Base-by-base conservation (phyloP, 2,888 invertebrate species). In the Cybosia mesomella region DNA sequence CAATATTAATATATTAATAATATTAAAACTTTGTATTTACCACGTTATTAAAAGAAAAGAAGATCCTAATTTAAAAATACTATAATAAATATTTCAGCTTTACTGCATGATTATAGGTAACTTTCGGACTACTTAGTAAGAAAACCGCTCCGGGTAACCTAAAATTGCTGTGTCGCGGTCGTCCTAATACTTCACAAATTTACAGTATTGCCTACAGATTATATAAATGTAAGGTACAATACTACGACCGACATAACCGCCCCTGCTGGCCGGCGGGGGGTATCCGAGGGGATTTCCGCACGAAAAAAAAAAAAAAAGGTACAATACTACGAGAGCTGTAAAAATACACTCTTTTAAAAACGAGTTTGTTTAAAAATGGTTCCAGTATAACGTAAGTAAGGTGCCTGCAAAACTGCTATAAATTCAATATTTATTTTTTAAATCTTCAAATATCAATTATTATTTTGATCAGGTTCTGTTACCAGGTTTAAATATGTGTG, bases 301-400 rank as follows among this genome's bases (percentile, higher is more conserved):
- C n/a, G n/a, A n/a, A n/a, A n/a, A n/a, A n/a, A n/a, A n/a, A n/a
- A n/a, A n/a, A n/a, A n/a, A n/a, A 57, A 57, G 28, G 28, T 32
- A 57, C 28, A 28, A 34, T 34, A 10, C 8, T 34, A 34, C 10
- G 9, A 8, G 34, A 34, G 9, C 34, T 9, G 10, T 34, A 34
- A 34, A 34, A 57, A 32, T 57, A 18, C 10, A 5, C 18, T 32
- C 28, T 2, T 57, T 32, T 10, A 32, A 18, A 28, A 57, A 18
- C 57, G 15, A 32, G 28, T 57, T 18, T 28, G 18, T 57, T 9
- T 9, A 57, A 28, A 57, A 28, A 57, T 18, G n/a, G 28, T 57
- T 57, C 28, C 57, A 57, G 57, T n/a, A 2, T 13, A 18, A 18
- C 18, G 57, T 57, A 57, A 57, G 57, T 57, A 57, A 57, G 15